Base-by-base conservation (phyloP, 2,888 invertebrate species). In the Isoperla grammatica region DNA sequence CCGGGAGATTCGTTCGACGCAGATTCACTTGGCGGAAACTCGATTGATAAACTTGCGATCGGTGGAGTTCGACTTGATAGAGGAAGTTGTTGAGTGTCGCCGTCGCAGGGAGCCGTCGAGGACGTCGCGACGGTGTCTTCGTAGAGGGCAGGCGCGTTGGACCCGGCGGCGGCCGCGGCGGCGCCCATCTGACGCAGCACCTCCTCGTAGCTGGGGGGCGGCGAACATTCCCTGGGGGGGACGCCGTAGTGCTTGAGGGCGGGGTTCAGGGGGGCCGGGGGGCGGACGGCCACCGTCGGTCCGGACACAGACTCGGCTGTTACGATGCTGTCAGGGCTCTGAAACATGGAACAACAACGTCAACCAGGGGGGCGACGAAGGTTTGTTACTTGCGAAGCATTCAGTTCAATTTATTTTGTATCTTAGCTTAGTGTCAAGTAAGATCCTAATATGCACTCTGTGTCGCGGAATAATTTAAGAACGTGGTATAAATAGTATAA, bases 131-230 rank as follows among this genome's bases (percentile, higher is more conserved):
- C 37, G 9, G 53, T 37, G 29, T 29, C 29, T 8, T 29, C 29
- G 29, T 29, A 29, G 29, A 29, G 29, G 6, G 53, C 11, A 11
- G 40, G 9, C 35, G 54, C 43, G 55, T 35, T 6, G 39, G 59
- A 20, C 12, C 39, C 23, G 29, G 55, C 42, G 35, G 57, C 20
- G 22, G 60, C 23, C 12, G 60, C 39, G 19, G 37, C 53, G 1
- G 39, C 53, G 2, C 39, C 53, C 56, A 63, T 58, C 29, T 55
- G 53, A 9, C 58, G 59, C 15, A 63, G 46, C 4, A 61, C 63
- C 50, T 63, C 63, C 13, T 63, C 63, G 39, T 63, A 63, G 23
- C 56, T 63, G n/a, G 63, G 63, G 1, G 63, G 63, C 9, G 63
- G 63, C n/a, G 63, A 58, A 6, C 40, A 50, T 5, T 55, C 61